These are phyloP conservation scores for Leucopsar rothschildi DNA, from an alignment of 2,113 vertebrate genomes.

Conservation along the genomic window DNA sequence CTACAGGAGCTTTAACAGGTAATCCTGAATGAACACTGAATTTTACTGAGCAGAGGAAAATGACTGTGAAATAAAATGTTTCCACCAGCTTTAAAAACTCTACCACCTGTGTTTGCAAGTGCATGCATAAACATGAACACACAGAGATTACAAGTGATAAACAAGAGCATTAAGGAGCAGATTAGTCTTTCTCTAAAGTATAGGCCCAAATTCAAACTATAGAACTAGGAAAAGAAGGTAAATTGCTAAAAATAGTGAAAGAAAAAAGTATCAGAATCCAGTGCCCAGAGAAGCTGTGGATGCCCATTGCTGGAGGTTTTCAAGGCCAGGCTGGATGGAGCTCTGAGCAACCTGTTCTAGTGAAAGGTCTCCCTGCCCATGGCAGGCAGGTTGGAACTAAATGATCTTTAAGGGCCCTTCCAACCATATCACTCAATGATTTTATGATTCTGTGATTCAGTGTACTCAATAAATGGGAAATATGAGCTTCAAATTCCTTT, in stretches of 20 bases:
- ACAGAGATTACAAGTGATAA: background rate
- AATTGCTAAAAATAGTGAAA: background rate
- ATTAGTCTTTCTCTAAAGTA: background rate
- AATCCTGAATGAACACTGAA: background rate
- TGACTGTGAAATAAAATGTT: background rate
- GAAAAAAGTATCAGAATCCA: background rate
- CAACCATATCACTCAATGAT: background rate
- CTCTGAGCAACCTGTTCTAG: background rate
- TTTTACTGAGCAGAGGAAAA: background rate
- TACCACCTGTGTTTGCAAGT: background rate
- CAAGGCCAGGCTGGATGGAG: background rate
- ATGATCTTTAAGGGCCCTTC: background rate
- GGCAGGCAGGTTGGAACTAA: background rate
- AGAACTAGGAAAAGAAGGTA: background rate
- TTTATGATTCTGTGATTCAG: background rate
- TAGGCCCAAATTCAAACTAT: background rate
- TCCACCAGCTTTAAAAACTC: background rate
- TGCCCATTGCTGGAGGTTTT: background rate
- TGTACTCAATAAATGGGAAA: background rate
- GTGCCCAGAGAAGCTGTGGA: background rate
- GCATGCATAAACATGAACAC: background rate
- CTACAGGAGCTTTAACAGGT: constrained; percentile 98
- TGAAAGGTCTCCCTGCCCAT: background rate
- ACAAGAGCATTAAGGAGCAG: background rate
- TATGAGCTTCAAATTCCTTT: background rate